Evolutionary conservation across 2,113 vertebrate genomes (phyloP).

Genomic region (cat (Felis catus)): F.catus_Fca126_mat1.0 CM031414.1:65913501-65914000

Average conservation of each 20-base stretch:
- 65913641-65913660: conserved; percentile 32
- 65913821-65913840: too few relatives aligned
- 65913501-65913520: neutral
- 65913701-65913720: too few relatives aligned
- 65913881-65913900: neutral
- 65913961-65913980: conserved; percentile 44
- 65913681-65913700: too few relatives aligned
- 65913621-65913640: neutral
- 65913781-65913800: too few relatives aligned
- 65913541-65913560: neutral
- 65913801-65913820: too few relatives aligned
- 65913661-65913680: too few relatives aligned
- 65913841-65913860: too few relatives aligned
- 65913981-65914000: conserved; percentile 45
- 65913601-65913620: neutral
- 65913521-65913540: neutral
- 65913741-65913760: too few relatives aligned
- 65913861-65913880: neutral
- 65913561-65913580: neutral
- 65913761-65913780: too few relatives aligned
- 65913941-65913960: neutral
- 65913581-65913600: neutral
- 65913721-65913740: too few relatives aligned
- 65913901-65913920: neutral
- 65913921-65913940: neutral